Conservation (phyloP, 2,888 invertebrate genomes). For the Athrips mouffetella region DNA sequence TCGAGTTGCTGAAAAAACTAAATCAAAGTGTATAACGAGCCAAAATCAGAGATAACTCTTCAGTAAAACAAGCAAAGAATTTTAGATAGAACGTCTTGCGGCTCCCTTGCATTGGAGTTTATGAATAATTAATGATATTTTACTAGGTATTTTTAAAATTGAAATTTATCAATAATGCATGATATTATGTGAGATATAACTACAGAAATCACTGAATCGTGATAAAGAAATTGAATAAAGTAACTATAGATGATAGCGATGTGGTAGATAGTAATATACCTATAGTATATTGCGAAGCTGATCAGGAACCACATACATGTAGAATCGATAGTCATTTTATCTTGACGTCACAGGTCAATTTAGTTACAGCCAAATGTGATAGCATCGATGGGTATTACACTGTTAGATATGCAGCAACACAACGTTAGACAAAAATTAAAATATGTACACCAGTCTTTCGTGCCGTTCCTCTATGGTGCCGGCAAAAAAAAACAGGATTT, state of each 20-base stretch:
- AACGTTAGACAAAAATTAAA: no score
- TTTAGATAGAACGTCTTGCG: conserved; percentile 4
- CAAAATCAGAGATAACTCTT: conserved; percentile 15
- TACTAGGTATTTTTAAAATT: neutral
- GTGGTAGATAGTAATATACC: no score
- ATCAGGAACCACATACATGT: conserved; percentile 7
- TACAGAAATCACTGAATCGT: neutral
- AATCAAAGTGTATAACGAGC: neutral
- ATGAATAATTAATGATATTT: neutral
- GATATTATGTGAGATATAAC: neutral
- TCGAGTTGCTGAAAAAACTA: neutral
- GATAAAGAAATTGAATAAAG: neutral
- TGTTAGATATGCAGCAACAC: no score
- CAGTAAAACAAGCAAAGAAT: conserved; percentile 8
- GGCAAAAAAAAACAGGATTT: no score
- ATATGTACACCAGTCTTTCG: no score
- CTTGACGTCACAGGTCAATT: conserved; percentile 5
- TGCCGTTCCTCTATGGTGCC: no score
- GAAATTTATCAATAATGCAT: neutral
- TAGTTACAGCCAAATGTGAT: neutral
- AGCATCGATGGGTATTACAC: neutral
- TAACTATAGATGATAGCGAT: neutral
- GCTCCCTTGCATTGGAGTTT: neutral
- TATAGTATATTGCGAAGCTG: neutral
- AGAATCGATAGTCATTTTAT: conserved; percentile 10